phyloP scores from a whole-genome alignment of 2,797 vertebrate genomes.

The Pseudochirops cupreus region DNA sequence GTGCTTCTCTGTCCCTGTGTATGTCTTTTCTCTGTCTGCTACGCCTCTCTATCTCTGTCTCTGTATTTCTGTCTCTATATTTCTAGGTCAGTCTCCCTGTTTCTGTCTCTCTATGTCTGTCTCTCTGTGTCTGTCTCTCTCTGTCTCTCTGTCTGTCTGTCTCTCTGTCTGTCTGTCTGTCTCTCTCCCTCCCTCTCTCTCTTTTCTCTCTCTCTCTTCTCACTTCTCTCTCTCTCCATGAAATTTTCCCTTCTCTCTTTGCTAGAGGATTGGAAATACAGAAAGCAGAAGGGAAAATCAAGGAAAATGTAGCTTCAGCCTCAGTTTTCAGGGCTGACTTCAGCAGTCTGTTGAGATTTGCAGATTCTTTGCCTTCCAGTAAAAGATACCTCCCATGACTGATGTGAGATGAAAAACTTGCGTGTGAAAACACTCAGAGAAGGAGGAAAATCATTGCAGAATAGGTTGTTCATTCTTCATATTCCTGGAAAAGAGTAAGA shows the following conservation, averaged over 20 bases:
- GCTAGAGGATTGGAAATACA: neutral
- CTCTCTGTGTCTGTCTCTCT: no score
- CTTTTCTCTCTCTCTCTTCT: neutral
- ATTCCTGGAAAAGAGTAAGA: neutral
- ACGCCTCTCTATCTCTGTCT: no score
- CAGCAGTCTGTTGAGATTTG: neutral
- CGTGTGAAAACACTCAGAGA: neutral
- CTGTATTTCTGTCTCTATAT: no score
- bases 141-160: no score
- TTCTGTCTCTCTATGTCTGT: neutral
- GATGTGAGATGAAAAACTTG: slow-evolving; percentile 3
- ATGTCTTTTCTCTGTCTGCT: no score
- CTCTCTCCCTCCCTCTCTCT: no score
- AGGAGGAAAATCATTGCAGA: neutral
- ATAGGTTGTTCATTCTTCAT: neutral
- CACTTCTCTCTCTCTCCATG: neutral
- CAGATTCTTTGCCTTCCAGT: slow-evolving; percentile 1
- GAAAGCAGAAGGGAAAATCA: neutral
- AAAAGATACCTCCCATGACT: neutral
- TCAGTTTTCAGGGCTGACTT: neutral
- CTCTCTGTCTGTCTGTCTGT: no score
- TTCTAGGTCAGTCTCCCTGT: neutral
- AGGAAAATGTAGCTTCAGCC: neutral
- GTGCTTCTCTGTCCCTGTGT: neutral
- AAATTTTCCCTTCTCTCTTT: slow-evolving; percentile 1